These are phyloP conservation scores for Syncerus caffer DNA, from an alignment of 2,797 vertebrate genomes.

Conservation along the genomic window DNA sequence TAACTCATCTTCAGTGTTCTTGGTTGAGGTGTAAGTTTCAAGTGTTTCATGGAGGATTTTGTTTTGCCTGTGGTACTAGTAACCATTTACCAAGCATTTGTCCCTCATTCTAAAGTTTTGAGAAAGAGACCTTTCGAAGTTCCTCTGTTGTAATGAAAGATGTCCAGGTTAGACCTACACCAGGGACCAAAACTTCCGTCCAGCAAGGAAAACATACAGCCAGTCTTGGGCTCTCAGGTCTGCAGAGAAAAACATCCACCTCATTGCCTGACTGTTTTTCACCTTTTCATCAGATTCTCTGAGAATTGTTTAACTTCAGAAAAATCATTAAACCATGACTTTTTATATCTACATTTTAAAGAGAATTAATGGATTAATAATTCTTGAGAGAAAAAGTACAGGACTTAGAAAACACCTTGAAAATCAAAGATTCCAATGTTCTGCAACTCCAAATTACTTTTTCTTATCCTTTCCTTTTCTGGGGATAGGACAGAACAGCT, in stretches of 20 bases:
- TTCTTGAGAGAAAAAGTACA: not conserved
- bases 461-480: not conserved
- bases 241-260: not conserved
- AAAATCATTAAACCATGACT: not conserved
- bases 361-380: not conserved
- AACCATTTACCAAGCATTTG: not conserved
- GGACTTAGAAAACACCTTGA: conserved; percentile 5
- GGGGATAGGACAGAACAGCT: not conserved
- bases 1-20: not conserved
- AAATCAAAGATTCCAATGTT: not conserved
- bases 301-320: not conserved
- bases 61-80: not conserved
- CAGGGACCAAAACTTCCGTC: not conserved
- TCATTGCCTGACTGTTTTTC: not conserved
- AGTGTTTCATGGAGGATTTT: not conserved
- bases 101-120: not conserved
- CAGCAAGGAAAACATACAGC: not conserved
- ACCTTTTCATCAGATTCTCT: conserved; percentile 17
- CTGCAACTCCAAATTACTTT: not conserved
- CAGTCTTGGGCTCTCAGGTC: not conserved
- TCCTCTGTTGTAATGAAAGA: not conserved
- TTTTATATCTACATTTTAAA: not conserved
- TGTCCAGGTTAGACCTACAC: not conserved
- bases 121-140: not conserved
- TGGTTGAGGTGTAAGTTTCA: not conserved